These are phyloP conservation scores for Pollachius pollachius DNA, from an alignment of 2,113 vertebrate genomes.

Conservation along the genomic window DNA sequence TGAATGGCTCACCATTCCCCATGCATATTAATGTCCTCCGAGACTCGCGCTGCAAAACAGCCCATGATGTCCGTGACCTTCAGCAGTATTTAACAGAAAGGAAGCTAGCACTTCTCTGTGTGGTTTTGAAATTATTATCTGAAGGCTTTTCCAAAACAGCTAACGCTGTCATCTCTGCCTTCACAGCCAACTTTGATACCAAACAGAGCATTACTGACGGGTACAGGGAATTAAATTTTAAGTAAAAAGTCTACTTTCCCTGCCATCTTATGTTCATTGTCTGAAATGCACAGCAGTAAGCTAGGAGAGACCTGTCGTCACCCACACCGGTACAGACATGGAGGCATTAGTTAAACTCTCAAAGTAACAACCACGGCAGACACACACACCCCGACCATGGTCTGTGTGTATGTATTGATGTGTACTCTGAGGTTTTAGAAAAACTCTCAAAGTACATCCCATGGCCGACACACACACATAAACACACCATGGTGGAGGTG, in stretches of 20 bases:
- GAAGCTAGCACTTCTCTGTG: not conserved
- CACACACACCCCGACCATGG: no score
- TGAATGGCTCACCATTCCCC: not conserved
- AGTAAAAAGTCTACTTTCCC: conserved; percentile 1
- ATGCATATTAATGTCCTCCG: conserved; percentile 13
- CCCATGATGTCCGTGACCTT: not conserved
- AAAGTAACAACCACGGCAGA: no score
- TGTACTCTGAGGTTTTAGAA: no score
- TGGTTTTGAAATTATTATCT: not conserved
- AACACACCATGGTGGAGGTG: no score
- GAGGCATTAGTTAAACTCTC: no score
- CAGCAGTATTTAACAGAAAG: not conserved
- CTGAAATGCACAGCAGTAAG: not conserved
- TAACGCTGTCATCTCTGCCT: no score
- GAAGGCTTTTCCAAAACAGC: no score
- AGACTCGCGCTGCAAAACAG: not conserved
- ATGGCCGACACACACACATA: no score
- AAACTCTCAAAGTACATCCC: no score
- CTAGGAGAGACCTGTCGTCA: not conserved
- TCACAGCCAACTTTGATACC: no score
- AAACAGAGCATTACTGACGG: not conserved
- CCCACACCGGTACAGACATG: no score
- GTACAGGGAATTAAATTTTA: not conserved
- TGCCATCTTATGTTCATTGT: not conserved
- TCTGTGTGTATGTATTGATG: no score